Percentiles rank a stretch among this genome's conserved stretches.
These are phyloP conservation scores for Elmis aenea DNA, from an alignment of 2,888 invertebrate species.

Conservation along the genomic window DNA sequence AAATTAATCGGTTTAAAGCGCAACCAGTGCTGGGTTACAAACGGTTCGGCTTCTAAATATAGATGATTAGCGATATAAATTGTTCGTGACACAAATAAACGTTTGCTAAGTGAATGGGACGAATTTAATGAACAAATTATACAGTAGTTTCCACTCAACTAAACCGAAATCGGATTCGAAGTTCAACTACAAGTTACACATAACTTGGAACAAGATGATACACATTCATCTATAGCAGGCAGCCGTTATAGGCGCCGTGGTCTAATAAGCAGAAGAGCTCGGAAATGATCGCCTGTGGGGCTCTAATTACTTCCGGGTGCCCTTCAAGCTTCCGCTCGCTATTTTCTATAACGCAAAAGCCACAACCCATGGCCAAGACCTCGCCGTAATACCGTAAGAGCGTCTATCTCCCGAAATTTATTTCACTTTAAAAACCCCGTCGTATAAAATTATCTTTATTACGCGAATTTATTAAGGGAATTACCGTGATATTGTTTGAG, in stretches of 20 bases:
- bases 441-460: too few species aligned
- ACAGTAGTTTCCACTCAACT: slow-evolving; percentile 19
- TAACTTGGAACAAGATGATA: slow-evolving; percentile 18
- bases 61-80: too few species aligned
- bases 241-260: slow-evolving; percentile 28
- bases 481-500: too few species aligned
- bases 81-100: too few species aligned
- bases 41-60: too few species aligned
- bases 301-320: slow-evolving; percentile 40
- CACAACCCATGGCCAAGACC: too few species aligned
- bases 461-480: too few species aligned
- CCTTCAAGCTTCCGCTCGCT: slow-evolving; percentile 24
- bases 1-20: too few species aligned
- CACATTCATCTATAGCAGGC: slow-evolving; percentile 18
- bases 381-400: too few species aligned
- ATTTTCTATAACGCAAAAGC: slow-evolving; percentile 11
- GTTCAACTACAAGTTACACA: slow-evolving; percentile 18
- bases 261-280: slow-evolving; percentile 39
- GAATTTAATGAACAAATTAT: slow-evolving; percentile 18
- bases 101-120: slow-evolving; percentile 3
- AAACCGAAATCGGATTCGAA: slow-evolving; percentile 13
- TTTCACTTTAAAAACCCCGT: too few species aligned
- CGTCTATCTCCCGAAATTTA: too few species aligned
- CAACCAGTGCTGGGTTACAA: too few species aligned
- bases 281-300: slow-evolving; percentile 42